These are phyloP conservation scores for Tetropium fuscum DNA, from an alignment of 2,888 invertebrate genomes.

Conservation along the genomic window DNA sequence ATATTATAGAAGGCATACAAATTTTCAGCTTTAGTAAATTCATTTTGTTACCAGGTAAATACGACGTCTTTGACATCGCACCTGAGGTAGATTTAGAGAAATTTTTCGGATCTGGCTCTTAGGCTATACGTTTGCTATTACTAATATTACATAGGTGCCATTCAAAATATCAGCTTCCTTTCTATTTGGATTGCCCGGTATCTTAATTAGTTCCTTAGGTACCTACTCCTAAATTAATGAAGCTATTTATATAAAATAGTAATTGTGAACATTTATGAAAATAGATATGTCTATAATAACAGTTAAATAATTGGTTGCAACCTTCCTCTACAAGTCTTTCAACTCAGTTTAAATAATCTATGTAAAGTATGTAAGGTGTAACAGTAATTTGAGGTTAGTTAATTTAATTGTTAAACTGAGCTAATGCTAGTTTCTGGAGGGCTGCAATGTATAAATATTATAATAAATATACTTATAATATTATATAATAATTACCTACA, in stretches of 20 bases:
- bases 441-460: neutral
- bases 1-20: too few relatives aligned
- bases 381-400: neutral
- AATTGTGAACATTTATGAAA: slow-evolving; percentile 39
- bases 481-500: slow-evolving; percentile 37
- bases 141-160: neutral
- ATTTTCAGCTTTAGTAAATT: too few relatives aligned
- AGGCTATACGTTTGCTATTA: too few relatives aligned
- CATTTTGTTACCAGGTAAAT: too few relatives aligned
- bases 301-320: slow-evolving; percentile 19
- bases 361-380: neutral
- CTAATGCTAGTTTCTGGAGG: neutral
- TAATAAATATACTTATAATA: slow-evolving; percentile 37
- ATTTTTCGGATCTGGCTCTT: too few relatives aligned
- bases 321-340: neutral
- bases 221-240: slow-evolving; percentile 36
- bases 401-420: neutral
- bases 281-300: slow-evolving; percentile 30
- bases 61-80: too few relatives aligned
- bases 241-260: slow-evolving; percentile 33
- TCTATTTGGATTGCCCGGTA: slow-evolving; percentile 22
- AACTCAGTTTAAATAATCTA: slow-evolving; percentile 3
- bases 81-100: too few relatives aligned
- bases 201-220: too few relatives aligned
- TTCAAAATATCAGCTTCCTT: slow-evolving; percentile 7